These are phyloP conservation scores for Pseudopleuronectes americanus DNA, from an alignment of 2,797 vertebrate species.

Conservation along the genomic window DNA sequence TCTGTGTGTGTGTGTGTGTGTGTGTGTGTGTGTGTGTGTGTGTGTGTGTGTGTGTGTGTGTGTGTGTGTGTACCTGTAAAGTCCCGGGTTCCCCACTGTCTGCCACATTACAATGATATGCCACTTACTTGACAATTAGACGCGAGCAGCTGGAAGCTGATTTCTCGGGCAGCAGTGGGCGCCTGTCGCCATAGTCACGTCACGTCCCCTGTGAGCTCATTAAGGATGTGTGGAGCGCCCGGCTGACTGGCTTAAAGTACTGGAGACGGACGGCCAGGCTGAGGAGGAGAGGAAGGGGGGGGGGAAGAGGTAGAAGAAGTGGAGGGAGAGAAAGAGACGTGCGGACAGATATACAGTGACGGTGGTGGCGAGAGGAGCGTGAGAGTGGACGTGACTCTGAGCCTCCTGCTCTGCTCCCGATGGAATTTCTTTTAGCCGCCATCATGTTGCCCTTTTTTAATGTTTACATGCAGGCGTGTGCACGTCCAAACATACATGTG, in stretches of 20 bases:
- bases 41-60: background rate
- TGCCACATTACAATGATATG: conserved; percentile 68
- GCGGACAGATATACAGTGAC: conserved; percentile 17
- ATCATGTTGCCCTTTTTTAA: conserved; percentile 17
- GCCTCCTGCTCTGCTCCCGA: background rate
- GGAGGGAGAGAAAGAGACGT: background rate
- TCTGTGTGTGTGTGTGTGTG: conserved; percentile 6
- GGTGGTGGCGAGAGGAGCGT: conserved; percentile 15
- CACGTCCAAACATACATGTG: conserved; percentile 14
- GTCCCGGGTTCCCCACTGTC: conserved; percentile 54
- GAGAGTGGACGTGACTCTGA: conserved; percentile 13
- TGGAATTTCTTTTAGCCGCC: conserved; percentile 3
- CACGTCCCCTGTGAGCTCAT: conserved; percentile 72
- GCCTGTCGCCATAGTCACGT: conserved; percentile 60
- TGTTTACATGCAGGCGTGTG: conserved; percentile 27
- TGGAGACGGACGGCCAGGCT: conserved; percentile 55
- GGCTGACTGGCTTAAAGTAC: conserved; percentile 69
- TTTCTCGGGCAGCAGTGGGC: conserved; percentile 51
- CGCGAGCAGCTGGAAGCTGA: conserved; percentile 76
- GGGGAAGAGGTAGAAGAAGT: too few species aligned
- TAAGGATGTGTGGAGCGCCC: conserved; percentile 60
- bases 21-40: background rate
- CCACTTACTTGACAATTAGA: conserved; percentile 77
- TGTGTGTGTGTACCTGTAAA: conserved; percentile 19
- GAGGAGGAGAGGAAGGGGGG: background rate